Base-by-base conservation (phyloP, 2,888 invertebrate genomes). In the Malachius bipustulatus region DNA sequence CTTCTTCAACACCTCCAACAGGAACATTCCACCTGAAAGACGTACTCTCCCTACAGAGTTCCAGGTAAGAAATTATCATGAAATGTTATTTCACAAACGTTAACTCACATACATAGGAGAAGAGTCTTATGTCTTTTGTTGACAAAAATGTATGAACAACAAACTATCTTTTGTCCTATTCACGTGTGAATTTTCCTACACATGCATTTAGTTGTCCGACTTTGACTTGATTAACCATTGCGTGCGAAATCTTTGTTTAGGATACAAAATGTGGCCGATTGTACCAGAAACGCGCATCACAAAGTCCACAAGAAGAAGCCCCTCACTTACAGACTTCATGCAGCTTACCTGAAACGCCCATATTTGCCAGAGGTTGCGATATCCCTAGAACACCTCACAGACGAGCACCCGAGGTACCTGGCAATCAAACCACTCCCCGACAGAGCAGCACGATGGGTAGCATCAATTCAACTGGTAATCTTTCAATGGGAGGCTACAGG, bases 311-410 rank as follows among this genome's bases (percentile, higher is more conserved):
- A 29, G 73, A 77, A 33, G 77, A 77, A 31, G 64, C 63, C 45
- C 71, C 71, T 43, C 64, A 67, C 37, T 63, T 85, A 59, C 85
- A 85, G 60, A 85, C 85, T 3, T 85, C 85, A 1, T 85, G 84
- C 47, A 85, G 85, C 52, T 66, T 87, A 38, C 87, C 87, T n/a
- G 87, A 87, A 65, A 87, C 87, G 1, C 85, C 87, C 1, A 84
- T 87, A 41, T 87, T 87, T 60, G 82, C 84, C 3, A 70, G 87
- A 46, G 83, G 83, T 37, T 80, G 82, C 63, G 85, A 87, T 61
- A 80, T 85, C 45, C 83, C 85, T 1, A 70, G 85, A 40, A 85
- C 85, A 2, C 84, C 85, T 3, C 84, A 83, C 41, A 68, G 81
- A 41, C 62, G 71, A 26, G 75, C 74, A 40, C 72, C 75, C 2